Conservation (phyloP, 2,888 invertebrate genomes). For the Cephonodes hylas region DNA sequence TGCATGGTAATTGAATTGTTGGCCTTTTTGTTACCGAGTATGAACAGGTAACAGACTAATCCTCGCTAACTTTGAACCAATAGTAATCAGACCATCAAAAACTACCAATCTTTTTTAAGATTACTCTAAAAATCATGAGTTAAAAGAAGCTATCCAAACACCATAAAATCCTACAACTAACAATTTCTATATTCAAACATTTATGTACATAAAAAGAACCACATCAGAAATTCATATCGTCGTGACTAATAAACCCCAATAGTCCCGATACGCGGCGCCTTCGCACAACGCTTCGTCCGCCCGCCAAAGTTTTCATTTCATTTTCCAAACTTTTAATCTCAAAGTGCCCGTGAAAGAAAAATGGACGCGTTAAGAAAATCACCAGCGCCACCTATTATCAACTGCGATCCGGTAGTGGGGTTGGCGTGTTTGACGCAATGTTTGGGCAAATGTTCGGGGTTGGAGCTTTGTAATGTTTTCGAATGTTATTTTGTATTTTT, state of each 20-base stretch:
- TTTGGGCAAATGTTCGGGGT: not conserved
- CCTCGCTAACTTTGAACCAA: no score
- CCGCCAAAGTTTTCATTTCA: slow-evolving; percentile 70
- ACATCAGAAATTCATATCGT: not conserved
- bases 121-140: no score
- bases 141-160: no score
- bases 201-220: not conserved
- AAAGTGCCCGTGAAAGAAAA: slow-evolving; percentile 81
- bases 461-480: not conserved
- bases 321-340: slow-evolving; percentile 80
- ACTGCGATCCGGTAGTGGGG: slow-evolving; percentile 4
- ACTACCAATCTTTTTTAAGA: no score
- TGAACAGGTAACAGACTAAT: no score
- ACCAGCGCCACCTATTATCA: slow-evolving; percentile 78
- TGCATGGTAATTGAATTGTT: no score
- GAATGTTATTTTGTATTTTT: not conserved
- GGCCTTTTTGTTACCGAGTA: no score
- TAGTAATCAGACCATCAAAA: no score
- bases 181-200: not conserved
- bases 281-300: slow-evolving; percentile 13
- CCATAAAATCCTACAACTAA: no score
- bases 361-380: slow-evolving; percentile 75
- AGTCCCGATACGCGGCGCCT: slow-evolving; percentile 4
- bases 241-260: slow-evolving; percentile 8
- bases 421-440: slow-evolving; percentile 2